Conservation (phyloP, 2,888 invertebrate genomes). For the Lysandra bellargus region DNA sequence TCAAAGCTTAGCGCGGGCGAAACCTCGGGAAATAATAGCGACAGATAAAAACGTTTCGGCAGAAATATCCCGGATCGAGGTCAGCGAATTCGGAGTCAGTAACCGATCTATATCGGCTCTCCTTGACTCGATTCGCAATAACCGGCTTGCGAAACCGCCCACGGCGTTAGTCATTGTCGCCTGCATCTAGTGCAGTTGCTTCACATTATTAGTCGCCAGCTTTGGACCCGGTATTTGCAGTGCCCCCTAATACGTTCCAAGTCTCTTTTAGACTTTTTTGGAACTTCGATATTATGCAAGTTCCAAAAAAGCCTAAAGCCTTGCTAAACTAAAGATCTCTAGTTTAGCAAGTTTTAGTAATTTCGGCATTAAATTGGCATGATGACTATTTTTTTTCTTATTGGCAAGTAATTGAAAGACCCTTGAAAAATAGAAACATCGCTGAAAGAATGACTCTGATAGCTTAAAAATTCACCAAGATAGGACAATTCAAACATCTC, state of each 20-base stretch:
- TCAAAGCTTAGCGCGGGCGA: too few relatives aligned
- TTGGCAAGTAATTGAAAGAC: too few relatives aligned
- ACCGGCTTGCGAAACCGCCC: slow-evolving; percentile 66
- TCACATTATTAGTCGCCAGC: slow-evolving; percentile 39
- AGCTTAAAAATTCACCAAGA: too few relatives aligned
- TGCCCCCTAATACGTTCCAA: slow-evolving; percentile 3
- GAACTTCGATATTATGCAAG: neutral
- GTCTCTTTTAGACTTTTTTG: neutral
- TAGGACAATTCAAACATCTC: too few relatives aligned
- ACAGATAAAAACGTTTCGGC: slow-evolving; percentile 16
- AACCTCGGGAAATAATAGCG: too few relatives aligned
- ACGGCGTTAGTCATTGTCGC: slow-evolving; percentile 71
- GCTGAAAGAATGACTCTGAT: too few relatives aligned
- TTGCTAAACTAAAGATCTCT: neutral
- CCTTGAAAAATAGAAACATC: too few relatives aligned
- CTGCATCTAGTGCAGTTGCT: slow-evolving; percentile 54
- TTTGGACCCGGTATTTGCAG: slow-evolving; percentile 13
- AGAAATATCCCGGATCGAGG: slow-evolving; percentile 48
- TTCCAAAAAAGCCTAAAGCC: neutral
- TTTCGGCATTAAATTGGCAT: too few relatives aligned
- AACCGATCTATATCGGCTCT: slow-evolving; percentile 57
- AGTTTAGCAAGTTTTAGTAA: neutral
- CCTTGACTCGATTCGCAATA: slow-evolving; percentile 72
- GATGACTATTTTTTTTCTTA: too few relatives aligned
- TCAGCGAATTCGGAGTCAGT: slow-evolving; percentile 54